Conservation (phyloP, 2,113 vertebrate genomes). For the Ictidomys tridecemlineatus region DNA sequence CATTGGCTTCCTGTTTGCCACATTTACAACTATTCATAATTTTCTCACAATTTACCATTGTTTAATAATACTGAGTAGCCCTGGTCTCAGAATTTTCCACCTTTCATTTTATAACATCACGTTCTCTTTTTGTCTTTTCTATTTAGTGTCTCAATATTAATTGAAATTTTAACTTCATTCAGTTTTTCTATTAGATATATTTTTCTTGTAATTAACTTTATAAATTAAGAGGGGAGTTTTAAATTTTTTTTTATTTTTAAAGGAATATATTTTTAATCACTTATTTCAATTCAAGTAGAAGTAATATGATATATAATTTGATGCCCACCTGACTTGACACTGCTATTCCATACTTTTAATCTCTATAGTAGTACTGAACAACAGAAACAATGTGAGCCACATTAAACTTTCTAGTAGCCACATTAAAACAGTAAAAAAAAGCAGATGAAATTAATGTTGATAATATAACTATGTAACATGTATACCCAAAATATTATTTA, state of each 20-base stretch:
- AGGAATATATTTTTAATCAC: background rate
- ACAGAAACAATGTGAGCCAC: background rate
- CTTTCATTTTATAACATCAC: background rate
- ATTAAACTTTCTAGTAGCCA: background rate
- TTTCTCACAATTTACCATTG: background rate
- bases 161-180: background rate
- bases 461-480: background rate
- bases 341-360: background rate
- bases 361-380: background rate
- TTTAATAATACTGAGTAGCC: background rate
- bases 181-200: background rate
- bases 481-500: background rate
- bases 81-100: background rate
- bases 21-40: background rate
- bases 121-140: background rate
- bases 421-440: conserved; percentile 8
- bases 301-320: background rate
- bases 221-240: background rate
- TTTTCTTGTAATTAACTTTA: background rate
- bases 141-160: background rate
- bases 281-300: background rate
- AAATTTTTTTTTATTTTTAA: conserved; percentile 45
- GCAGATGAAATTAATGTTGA: background rate
- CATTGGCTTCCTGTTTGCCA: background rate
- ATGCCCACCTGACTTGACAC: background rate